Percentiles rank a stretch among this genome's conserved stretches.
These are phyloP conservation scores for Ditula angustiorana DNA, from an alignment of 2,888 invertebrate species.

Conservation along the genomic window DNA sequence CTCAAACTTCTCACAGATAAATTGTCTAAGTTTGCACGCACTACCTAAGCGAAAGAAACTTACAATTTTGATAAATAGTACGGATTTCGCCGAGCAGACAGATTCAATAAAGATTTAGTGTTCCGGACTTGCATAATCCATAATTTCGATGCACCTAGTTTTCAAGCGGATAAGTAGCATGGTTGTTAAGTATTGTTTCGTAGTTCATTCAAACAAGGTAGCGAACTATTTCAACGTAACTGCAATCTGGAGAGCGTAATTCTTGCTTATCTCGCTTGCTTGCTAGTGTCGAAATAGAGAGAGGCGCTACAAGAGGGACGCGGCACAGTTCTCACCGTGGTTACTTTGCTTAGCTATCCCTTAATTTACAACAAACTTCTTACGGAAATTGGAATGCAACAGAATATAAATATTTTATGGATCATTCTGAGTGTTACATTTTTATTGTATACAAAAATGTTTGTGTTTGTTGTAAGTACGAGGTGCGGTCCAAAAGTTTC, in stretches of 20 bases:
- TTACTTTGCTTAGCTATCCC: slow-evolving; percentile 13
- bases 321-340: slow-evolving; percentile 32
- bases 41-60: too few species aligned
- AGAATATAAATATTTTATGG: background rate
- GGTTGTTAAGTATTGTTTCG: slow-evolving; percentile 19
- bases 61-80: background rate
- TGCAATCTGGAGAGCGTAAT: slow-evolving; percentile 35
- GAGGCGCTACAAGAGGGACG: slow-evolving; percentile 24
- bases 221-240: slow-evolving; percentile 34
- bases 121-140: too few species aligned
- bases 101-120: too few species aligned
- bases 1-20: background rate
- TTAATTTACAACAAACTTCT: slow-evolving; percentile 26
- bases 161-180: background rate
- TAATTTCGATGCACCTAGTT: background rate
- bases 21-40: background rate
- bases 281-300: slow-evolving; percentile 38
- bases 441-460: too few species aligned
- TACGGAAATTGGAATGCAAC: slow-evolving; percentile 18
- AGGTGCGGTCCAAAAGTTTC: too few species aligned
- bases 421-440: background rate
- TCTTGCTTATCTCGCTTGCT: slow-evolving; percentile 32
- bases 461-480: too few species aligned
- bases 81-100: too few species aligned
- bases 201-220: slow-evolving; percentile 24